Conservation (phyloP, 2,888 invertebrate genomes). For the Hanleya hanleyi region DNA sequence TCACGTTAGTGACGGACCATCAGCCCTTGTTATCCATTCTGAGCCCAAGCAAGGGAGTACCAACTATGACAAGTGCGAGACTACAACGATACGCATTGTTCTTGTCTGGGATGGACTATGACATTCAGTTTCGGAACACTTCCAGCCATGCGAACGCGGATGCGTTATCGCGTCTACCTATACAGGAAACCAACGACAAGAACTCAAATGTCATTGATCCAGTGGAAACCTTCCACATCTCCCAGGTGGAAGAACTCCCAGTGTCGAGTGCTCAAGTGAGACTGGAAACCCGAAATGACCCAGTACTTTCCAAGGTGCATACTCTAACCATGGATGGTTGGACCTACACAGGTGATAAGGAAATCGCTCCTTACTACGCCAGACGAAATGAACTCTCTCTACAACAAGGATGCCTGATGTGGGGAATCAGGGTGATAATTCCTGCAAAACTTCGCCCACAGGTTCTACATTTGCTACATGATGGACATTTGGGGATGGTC, state of each 20-base stretch:
- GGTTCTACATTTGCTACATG: conserved; percentile 2
- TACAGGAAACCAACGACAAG: background rate
- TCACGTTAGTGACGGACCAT: conserved; percentile 27
- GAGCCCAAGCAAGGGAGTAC: conserved; percentile 1
- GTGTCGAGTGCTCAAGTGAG: background rate
- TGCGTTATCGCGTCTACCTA: background rate
- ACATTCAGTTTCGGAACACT: background rate
- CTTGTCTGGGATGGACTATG: background rate
- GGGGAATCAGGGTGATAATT: conserved; percentile 9
- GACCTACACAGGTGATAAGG: background rate
- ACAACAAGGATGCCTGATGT: background rate
- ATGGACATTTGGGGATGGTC: conserved; percentile 52
- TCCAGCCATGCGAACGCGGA: background rate
- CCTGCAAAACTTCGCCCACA: background rate
- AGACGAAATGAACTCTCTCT: conserved; percentile 5
- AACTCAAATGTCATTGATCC: conserved; percentile 21
- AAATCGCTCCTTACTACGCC: background rate
- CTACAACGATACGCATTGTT: conserved; percentile 9
- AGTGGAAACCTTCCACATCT: conserved; percentile 13
- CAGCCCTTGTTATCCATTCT: conserved; percentile 12
- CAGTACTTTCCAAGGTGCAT: background rate
- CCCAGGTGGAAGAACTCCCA: background rate
- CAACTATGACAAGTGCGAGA: conserved; percentile 1
- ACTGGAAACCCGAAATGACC: background rate
- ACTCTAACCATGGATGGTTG: background rate